Evolutionary conservation across 1,140 invertebrate species (phyloP).

Genomic region (Drosophila kurseongensis): DNA sequence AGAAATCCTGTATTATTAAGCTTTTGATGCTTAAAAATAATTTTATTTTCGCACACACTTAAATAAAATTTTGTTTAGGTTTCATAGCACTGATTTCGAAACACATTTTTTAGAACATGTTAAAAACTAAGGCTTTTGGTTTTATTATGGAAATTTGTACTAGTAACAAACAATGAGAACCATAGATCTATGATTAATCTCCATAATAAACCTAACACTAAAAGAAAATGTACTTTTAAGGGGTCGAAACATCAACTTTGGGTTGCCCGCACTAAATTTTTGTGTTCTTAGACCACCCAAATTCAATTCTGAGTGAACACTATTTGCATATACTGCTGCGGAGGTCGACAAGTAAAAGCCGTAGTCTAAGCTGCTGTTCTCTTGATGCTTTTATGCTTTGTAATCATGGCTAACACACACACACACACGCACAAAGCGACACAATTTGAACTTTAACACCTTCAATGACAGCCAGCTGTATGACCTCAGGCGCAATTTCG

Average conservation of each 20-base stretch:
- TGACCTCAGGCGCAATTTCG: conserved; percentile 79
- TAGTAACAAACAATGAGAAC: too few relatives aligned
- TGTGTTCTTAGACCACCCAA: conserved; percentile 1
- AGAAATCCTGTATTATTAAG: too few relatives aligned
- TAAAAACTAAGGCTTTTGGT: too few relatives aligned
- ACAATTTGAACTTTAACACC: conserved; percentile 82
- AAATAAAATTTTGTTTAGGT: too few relatives aligned
- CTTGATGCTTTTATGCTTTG: conserved; percentile 51
- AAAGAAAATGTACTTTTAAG: too few relatives aligned
- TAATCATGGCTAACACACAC: conserved; percentile 46
- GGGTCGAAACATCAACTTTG: conserved; percentile 7
- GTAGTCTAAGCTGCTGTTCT: conserved; percentile 23
- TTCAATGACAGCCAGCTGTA: conserved; percentile 74
- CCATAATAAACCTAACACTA: too few relatives aligned
- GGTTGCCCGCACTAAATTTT: conserved; percentile 11
- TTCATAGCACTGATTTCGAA: too few relatives aligned
- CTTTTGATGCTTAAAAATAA: too few relatives aligned
- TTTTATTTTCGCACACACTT: too few relatives aligned
- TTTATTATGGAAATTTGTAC: too few relatives aligned
- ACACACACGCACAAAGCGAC: conserved; percentile 25
- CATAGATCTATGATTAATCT: too few relatives aligned
- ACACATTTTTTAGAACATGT: too few relatives aligned
- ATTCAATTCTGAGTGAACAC: conserved; percentile 17
- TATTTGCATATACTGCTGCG: conserved; percentile 52
- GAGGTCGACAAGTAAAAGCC: conserved; percentile 33